Conservation (phyloP, 2,797 vertebrate species). For the Danio tinwini region DNA sequence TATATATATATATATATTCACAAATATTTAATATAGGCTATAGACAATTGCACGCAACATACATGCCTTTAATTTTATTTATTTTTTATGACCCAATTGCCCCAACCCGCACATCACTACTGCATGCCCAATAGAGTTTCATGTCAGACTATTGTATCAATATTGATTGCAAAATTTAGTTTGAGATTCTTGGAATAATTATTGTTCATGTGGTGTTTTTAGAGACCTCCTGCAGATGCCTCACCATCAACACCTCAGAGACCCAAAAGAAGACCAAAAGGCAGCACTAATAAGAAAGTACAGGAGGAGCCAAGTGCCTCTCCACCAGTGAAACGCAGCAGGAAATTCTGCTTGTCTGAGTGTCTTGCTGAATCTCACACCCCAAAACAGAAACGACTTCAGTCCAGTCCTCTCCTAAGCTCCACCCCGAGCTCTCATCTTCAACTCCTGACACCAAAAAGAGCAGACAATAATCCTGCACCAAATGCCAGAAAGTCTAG, state of each 20-base stretch:
- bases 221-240: not conserved
- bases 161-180: not conserved
- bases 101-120: no score
- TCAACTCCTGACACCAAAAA: not conserved
- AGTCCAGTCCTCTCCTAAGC: not conserved
- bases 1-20: no score
- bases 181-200: not conserved
- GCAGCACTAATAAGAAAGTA: slow-evolving; percentile 11
- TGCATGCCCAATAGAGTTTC: no score
- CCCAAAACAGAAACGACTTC: not conserved
- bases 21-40: no score
- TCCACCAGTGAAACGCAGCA: slow-evolving; percentile 35
- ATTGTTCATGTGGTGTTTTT: slow-evolving; percentile 22
- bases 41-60: no score
- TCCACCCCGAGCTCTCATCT: slow-evolving; percentile 23
- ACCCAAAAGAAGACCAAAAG: not conserved
- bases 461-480: not conserved
- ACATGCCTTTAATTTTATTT: no score
- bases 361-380: not conserved
- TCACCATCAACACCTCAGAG: not conserved
- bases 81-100: no score
- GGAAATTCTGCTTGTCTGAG: slow-evolving; percentile 30
- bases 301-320: not conserved
- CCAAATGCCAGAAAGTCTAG: not conserved
- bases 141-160: not conserved